A percentile compares a stretch with the other conserved stretches of the same genome.
These are phyloP conservation scores for Myripristis murdjan DNA, from an alignment of 2,797 vertebrate genomes.

Conservation along the genomic window DNA sequence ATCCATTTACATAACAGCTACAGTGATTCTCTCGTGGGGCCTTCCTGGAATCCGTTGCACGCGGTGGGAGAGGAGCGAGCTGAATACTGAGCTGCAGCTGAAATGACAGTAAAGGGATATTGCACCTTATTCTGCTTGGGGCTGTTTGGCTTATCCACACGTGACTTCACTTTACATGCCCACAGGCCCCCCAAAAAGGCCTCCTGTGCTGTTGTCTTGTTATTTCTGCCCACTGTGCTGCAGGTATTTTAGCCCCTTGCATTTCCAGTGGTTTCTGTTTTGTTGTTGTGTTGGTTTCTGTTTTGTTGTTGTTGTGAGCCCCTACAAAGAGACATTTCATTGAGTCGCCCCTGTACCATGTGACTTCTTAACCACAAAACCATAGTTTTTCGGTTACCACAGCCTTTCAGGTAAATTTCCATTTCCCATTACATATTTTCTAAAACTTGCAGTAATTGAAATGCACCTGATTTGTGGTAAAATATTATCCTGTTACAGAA, in stretches of 20 bases:
- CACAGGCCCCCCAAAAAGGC: background rate
- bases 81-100: constrained; percentile 18
- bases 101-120: constrained; percentile 43
- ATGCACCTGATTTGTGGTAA: background rate
- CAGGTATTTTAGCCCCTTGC: background rate
- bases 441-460: background rate
- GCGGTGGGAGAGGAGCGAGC: constrained; percentile 17
- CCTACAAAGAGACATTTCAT: too few relatives aligned
- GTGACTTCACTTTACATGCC: background rate
- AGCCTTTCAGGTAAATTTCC: background rate
- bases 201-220: background rate
- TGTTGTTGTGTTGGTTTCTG: background rate
- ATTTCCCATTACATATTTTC: background rate
- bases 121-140: constrained; percentile 24
- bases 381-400: background rate
- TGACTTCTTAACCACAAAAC: background rate
- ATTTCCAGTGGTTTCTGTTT: background rate
- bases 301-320: too few relatives aligned
- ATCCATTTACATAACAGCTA: background rate
- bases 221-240: background rate
- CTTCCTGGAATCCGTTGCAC: constrained; percentile 6
- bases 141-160: constrained; percentile 26
- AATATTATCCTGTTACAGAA: too few relatives aligned
- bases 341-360: too few relatives aligned
- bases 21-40: background rate